These are phyloP conservation scores for Heliocidaris erythrogramma DNA, from an alignment of 35 echinoderm and acorn worm species.

Conservation along the genomic window DNA sequence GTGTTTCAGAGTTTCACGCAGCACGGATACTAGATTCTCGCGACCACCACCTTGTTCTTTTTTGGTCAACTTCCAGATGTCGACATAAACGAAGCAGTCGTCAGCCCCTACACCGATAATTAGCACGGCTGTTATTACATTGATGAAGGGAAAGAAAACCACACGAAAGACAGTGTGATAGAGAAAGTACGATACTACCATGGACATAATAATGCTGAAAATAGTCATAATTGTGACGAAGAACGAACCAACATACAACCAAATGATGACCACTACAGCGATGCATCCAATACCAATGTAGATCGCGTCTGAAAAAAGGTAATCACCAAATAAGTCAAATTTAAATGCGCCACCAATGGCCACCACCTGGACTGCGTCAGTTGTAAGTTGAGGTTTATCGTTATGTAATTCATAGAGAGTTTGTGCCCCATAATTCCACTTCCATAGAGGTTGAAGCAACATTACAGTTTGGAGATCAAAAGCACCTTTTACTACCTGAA, in stretches of 20 bases:
- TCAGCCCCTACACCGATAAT: slow-evolving; percentile 88
- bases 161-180: slow-evolving; percentile 75
- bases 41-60: background rate
- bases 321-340: slow-evolving; percentile 52
- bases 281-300: slow-evolving; percentile 56
- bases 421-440: slow-evolving; percentile 21
- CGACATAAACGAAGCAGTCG: slow-evolving; percentile 81
- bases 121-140: slow-evolving; percentile 58
- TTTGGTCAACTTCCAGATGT: slow-evolving; percentile 72
- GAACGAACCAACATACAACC: slow-evolving; percentile 79
- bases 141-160: slow-evolving; percentile 80
- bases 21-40: slow-evolving; percentile 8
- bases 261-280: slow-evolving; percentile 68
- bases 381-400: slow-evolving; percentile 18
- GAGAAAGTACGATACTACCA: slow-evolving; percentile 69
- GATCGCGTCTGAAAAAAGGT: slow-evolving; percentile 64
- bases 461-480: background rate
- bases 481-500: background rate
- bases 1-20: slow-evolving; percentile 67
- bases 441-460: background rate
- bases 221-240: slow-evolving; percentile 75
- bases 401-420: slow-evolving; percentile 53
- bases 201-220: slow-evolving; percentile 73
- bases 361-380: slow-evolving; percentile 44
- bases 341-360: slow-evolving; percentile 67